Evolutionary conservation across 2,888 invertebrate genomes (phyloP), one percentile per base, ranked within the genome.

Genomic region (Phalera bucephala): DNA sequence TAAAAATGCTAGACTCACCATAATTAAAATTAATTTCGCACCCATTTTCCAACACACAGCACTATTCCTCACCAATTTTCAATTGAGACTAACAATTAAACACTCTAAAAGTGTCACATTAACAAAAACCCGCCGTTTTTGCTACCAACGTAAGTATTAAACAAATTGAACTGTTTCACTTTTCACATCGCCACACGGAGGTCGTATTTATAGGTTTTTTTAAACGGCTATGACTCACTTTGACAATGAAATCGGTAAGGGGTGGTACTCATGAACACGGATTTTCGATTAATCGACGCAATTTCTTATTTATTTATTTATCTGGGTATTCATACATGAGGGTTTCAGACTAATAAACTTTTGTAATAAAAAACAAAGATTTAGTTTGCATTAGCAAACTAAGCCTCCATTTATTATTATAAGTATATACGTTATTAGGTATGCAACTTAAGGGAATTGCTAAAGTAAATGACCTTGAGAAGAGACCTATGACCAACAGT

Each of bases 111-210:
- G 56, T 52, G 55, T 13, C 9, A 1, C 27, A 27, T 3, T 27
- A 27, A 29, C 39, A 52, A 51, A 55, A 33, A 27, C 20, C 27
- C n/a, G 19, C 14, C 19, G 27, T 12, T 50, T 35, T 26, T 25
- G 31, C 29, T 36, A 21, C 7, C 21, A n/a, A 27, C 7, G 2
- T 14, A 9, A 25, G 12, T 25, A 17, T 17, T 12, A 28, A 28
- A 28, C 19, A 29, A 53, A 52, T 55, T 56, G 53, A 52, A 48
- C 41, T 43, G 44, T 60, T 58, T 52, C 62, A 52, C 47, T 43
- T 47, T 47, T 46, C 41, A 28, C 29, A 28, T 27, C 19, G 21
- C 14, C n/a, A 25, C 17, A 22, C 21, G 25, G 28, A 10, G 23
- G 10, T 29, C 32, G 32, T 23, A 23, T 30, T 17, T 9, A 15